Evolutionary conservation across 37 sponge, comb jelly and placozoan species (phyloP).

Genomic region (Ianthella basta): DNA sequence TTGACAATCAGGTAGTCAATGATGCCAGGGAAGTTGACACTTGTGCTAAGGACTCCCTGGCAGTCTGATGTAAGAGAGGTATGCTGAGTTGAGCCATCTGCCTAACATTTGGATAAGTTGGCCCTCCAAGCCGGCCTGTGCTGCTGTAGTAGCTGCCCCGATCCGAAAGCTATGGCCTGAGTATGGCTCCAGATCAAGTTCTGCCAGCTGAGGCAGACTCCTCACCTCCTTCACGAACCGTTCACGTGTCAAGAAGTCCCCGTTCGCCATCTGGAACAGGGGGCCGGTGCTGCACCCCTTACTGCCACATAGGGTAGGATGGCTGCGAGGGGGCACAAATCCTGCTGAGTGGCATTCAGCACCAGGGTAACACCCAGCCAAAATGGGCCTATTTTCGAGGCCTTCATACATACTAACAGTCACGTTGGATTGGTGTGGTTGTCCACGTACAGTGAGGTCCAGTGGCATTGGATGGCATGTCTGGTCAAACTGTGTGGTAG

Average conservation of each 20-base stretch:
- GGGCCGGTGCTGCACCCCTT: neutral
- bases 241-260: neutral
- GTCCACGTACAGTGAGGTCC: slow-evolving; percentile 20
- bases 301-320: slow-evolving; percentile 13
- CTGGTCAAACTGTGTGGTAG: neutral
- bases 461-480: neutral
- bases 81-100: neutral
- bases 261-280: neutral
- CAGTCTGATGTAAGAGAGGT: slow-evolving; percentile 1
- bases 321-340: slow-evolving; percentile 35
- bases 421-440: neutral
- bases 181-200: neutral
- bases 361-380: slow-evolving; percentile 23
- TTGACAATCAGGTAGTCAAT: too few species aligned
- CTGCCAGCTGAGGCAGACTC: neutral
- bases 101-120: neutral
- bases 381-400: slow-evolving; percentile 42
- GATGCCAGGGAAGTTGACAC: neutral
- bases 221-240: neutral
- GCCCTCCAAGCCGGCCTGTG: too few species aligned
- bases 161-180: slow-evolving; percentile 24
- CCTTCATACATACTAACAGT: slow-evolving; percentile 2
- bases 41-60: neutral
- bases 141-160: neutral
- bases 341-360: neutral